Base-by-base conservation (phyloP, 2,113 vertebrate species). In the Antechinus stuartii region DNA sequence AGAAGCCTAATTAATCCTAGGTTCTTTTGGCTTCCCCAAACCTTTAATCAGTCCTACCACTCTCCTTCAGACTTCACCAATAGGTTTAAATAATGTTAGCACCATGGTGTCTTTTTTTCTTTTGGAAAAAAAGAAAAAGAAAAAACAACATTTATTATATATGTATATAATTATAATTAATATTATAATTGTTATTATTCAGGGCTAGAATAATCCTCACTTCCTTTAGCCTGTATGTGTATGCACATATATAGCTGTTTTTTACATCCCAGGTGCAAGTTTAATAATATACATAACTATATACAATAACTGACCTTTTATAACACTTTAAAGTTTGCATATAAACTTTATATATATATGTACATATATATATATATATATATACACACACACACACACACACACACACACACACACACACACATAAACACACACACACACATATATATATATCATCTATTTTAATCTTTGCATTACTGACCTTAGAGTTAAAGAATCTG, bases 41-140 rank as follows among this genome's bases (percentile, higher is more conserved):
- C 90, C 95, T 97, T 97, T 95, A 56, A 97, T 97, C 94, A 96
- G 94, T 93, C 94, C 97, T 49, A 92, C 91, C 94, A 76, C 91
- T 96, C 90, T 95, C 57, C 94, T 92, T 95, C 89, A 52, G 95
- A 97, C 92, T 95, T 96, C 95, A 97, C 96, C 95, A 98, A 61
- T 97, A 97, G 97, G 97, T 97, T 96, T 56, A 52, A 52, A 52
- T 52, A 52, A 52, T 52, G 1, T 52, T 52, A 52, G 50, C 50
- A 52, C 8, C 50, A 52, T 52, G 6, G 50, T 52, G 50, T 52
- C 50, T 61, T 61, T 61, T 30, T 57, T 52, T 52, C 9, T 11
- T 52, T 52, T 27, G 0, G 57, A 35, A 61, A 61, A 61, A 57
- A 26, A 57, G 9, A 9, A 12, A 84, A 76, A 49, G 6, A 7